These are phyloP conservation scores for Pygmarrhopalites habei DNA, from an alignment of 1,140 invertebrate species.

Conservation along the genomic window DNA sequence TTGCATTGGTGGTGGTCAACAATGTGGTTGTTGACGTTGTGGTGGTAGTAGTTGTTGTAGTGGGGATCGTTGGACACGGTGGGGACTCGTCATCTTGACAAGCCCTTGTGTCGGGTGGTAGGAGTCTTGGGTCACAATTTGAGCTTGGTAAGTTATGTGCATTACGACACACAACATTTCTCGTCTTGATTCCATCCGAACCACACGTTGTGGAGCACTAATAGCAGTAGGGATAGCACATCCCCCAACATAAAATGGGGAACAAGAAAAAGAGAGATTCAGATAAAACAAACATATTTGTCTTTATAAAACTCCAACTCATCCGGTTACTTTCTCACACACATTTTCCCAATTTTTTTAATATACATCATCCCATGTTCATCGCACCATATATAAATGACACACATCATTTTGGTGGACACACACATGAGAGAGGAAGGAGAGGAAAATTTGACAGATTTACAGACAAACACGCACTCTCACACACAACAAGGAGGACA, in stretches of 20 bases:
- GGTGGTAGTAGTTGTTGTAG: slow-evolving; percentile 29
- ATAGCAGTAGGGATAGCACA: slow-evolving; percentile 41
- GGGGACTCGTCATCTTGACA: slow-evolving; percentile 40
- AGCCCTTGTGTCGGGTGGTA: slow-evolving; percentile 49
- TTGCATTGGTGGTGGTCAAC: background rate
- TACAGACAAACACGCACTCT: too few relatives aligned
- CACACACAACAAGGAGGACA: too few relatives aligned
- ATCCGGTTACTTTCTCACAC: too few relatives aligned
- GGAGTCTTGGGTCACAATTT: slow-evolving; percentile 48
- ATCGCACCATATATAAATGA: too few relatives aligned
- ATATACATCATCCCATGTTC: too few relatives aligned
- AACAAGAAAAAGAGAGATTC: background rate
- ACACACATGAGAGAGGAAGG: too few relatives aligned
- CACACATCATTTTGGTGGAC: too few relatives aligned
- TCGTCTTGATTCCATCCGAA: slow-evolving; percentile 64
- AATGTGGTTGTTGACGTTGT: slow-evolving; percentile 7
- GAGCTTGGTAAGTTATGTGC: slow-evolving; percentile 47
- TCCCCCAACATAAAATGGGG: background rate
- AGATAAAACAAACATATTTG: background rate
- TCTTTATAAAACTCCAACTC: too few relatives aligned
- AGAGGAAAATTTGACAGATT: too few relatives aligned
- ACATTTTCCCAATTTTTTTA: too few relatives aligned
- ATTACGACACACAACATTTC: slow-evolving; percentile 70
- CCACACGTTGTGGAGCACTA: slow-evolving; percentile 86
- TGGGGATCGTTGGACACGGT: slow-evolving; percentile 51